Base-by-base conservation (phyloP, 2,797 vertebrate genomes). In the Sus cebifrons region DNA sequence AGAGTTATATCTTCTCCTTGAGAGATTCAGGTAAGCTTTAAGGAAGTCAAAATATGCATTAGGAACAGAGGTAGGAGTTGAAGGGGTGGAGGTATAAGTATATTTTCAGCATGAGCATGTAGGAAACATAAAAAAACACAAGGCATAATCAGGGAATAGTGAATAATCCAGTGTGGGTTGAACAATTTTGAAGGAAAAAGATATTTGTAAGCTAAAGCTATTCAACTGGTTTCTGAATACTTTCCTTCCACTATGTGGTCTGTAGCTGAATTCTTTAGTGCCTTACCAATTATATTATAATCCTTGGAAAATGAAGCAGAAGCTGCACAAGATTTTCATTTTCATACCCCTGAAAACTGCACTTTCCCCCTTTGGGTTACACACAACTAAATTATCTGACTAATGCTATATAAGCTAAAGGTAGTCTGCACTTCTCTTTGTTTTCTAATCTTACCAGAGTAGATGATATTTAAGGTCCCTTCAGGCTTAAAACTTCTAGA, bases 401-500 rank as follows among this genome's bases (percentile, higher is more conserved):
- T 36, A 83, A 52, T 6, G 10, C 56, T 27, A 23, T 10, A 49
- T 18, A 52, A 95, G 40, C 6, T 20, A 67, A 89, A 70, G 64
- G 36, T 1, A 58, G 23, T 17, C 21, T 58, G n/a, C 5, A 83
- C 3, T 67, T 79, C 36, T 58, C 18, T 84, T 67, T 94, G 29
- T 64, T 85, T 91, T 75, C 75, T 95, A 44, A 75, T 70, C 17
- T 87, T 71, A 32, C 29, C 64, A 74, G 18, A 78, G 23, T 23
- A 87, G 60, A 40, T 84, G 54, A 16, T 78, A 88, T 36, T 84
- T 90, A 73, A 90, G 56, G 44, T 68, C 29, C 15, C 23, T 85
- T 93, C 67, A 73, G 62, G 40, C 21, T 83, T 81, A 89, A 95
- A 94, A 86, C 27, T 49, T 91, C 36, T 8, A 92, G 62, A 86